Conservation (phyloP, 2,888 invertebrate genomes). For the Ormyrus rosae region DNA sequence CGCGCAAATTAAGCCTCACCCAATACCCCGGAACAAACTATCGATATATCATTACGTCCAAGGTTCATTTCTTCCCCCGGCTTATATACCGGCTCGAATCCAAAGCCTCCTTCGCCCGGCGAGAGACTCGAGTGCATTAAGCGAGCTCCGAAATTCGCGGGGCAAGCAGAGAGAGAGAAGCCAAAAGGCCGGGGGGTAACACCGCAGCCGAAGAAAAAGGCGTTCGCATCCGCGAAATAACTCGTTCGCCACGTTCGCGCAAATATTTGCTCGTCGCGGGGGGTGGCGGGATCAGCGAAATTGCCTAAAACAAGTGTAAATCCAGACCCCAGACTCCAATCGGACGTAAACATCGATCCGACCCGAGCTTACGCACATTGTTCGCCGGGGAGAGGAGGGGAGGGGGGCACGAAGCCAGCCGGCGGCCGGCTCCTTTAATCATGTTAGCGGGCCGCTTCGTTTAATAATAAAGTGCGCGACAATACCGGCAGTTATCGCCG, state of each 20-base stretch:
- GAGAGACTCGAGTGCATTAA: too few species aligned
- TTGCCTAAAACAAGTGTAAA: constrained; percentile 45
- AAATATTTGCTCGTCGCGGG: constrained; percentile 11
- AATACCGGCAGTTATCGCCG: constrained; percentile 38
- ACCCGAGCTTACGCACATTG: background rate
- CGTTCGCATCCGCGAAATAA: too few species aligned
- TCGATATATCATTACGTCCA: too few species aligned
- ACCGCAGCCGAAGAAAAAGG: too few species aligned
- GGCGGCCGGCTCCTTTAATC: constrained; percentile 29
- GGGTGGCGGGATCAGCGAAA: background rate
- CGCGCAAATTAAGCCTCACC: too few species aligned
- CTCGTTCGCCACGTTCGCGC: background rate
- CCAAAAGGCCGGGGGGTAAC: too few species aligned
- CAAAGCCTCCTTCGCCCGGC: too few species aligned
- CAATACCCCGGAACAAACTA: too few species aligned
- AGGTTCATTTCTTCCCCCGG: too few species aligned
- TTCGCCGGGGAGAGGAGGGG: background rate
- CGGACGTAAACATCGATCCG: constrained; percentile 31
- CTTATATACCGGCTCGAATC: too few species aligned
- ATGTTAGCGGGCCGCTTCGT: constrained; percentile 25
- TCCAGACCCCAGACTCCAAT: background rate
- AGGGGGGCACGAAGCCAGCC: background rate
- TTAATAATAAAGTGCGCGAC: constrained; percentile 49
- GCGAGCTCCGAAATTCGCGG: too few species aligned
- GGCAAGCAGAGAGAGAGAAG: too few species aligned